Evolutionary conservation across 2,113 vertebrate genomes (phyloP), one percentile per base, ranked within the genome.

Genomic region (Vicugna pacos): DNA sequence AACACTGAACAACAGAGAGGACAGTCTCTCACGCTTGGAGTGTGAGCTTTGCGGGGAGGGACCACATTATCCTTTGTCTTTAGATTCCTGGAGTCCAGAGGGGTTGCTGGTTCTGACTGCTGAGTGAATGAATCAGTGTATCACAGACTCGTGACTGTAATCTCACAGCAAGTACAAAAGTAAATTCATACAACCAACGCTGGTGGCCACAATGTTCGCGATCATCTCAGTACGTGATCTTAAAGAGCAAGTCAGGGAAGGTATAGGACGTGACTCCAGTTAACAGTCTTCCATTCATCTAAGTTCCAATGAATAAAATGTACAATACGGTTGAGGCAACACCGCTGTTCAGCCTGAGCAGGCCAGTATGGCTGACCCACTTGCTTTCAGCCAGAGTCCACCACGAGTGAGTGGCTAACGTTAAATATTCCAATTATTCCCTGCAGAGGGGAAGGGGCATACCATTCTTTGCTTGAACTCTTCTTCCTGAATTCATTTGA

Each of bases 311-410:
- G 17, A 91, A 88, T 42, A 60, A 38, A 54, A 38, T 30, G 9
- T 52, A 76, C 32, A 35, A 3, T 46, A 52, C 6, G 3, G 26
- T 24, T 35, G 83, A 64, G 62, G 12, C 7, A 19, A 54, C 13
- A 24, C 65, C 26, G 46, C 10, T 48, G 5, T 15, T 80, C n/a
- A 52, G 20, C 28, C 64, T 30, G 38, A 72, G 10, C 38, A 56
- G 0, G 0, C 2, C 35, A n/a, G 11, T 46, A 38, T 2, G n/a
- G 58, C 8, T 50, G 81, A 14, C 13, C 16, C 26, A 62, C 9
- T n/a, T 81, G 60, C 50, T 70, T 85, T 70, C 48, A 48, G 26
- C 15, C 35, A 80, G 77, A 84, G 19, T 20, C 17, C 42, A 50
- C 15, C 48, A 10, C n/a, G n/a, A 89, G 3, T 46, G 4, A 1